phyloP scores from a whole-genome alignment of 2,888 invertebrate genomes.

The Microdon myrmicae region DNA sequence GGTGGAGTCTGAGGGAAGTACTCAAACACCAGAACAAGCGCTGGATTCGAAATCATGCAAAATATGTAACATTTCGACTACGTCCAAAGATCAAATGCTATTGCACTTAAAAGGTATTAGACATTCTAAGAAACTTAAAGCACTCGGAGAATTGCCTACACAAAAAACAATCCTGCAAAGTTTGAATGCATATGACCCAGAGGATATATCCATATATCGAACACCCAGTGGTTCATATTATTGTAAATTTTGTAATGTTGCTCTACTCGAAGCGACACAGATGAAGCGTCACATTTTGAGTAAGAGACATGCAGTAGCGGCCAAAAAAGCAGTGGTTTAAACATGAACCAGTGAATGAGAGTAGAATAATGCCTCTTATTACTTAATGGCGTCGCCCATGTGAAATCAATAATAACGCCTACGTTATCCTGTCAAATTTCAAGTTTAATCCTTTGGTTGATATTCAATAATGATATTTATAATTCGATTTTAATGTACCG shows the following conservation, averaged over 20 bases:
- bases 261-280: conserved; percentile 71
- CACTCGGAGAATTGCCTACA: conserved; percentile 31
- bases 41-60: conserved; percentile 55
- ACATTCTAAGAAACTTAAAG: conserved; percentile 61
- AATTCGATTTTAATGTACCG: too few relatives aligned
- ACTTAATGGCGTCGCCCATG: too few relatives aligned
- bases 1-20: neutral
- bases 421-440: too few relatives aligned
- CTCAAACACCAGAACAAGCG: conserved; percentile 41
- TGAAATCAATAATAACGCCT: too few relatives aligned
- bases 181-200: conserved; percentile 29
- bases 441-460: too few relatives aligned
- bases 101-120: conserved; percentile 69
- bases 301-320: conserved; percentile 59
- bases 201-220: conserved; percentile 71
- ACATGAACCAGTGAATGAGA: too few relatives aligned
- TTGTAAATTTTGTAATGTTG: conserved; percentile 73
- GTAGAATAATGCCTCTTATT: too few relatives aligned
- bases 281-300: conserved; percentile 71
- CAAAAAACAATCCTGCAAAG: conserved; percentile 34
- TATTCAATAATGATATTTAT: too few relatives aligned
- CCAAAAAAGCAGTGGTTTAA: conserved; percentile 1
- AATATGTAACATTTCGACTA: conserved; percentile 65
- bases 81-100: conserved; percentile 72
- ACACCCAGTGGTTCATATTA: conserved; percentile 76